Conservation (phyloP, 1,140 invertebrate species). For the Bombus confusus region DNA sequence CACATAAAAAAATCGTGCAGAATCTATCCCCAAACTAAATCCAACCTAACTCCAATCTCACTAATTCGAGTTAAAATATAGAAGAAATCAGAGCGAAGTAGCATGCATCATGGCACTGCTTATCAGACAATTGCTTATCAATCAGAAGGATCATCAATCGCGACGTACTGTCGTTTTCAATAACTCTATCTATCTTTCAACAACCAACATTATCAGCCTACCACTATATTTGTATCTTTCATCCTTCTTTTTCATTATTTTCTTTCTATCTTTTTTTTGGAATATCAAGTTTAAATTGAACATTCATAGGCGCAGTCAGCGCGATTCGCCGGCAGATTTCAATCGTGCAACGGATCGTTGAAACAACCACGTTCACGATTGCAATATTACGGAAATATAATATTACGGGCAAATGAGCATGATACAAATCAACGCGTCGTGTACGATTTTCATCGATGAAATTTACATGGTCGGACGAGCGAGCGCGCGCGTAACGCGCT, state of each 20-base stretch:
- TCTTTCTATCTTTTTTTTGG: background rate
- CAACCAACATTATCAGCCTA: background rate
- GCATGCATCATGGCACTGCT: background rate
- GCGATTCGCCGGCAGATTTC: conserved; percentile 5
- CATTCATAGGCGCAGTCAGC: conserved; percentile 2
- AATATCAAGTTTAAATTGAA: background rate
- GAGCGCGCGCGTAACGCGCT: conserved; percentile 1
- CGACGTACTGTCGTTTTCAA: background rate
- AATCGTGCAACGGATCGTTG: background rate
- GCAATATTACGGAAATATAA: conserved; percentile 42
- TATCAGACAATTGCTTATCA: conserved; percentile 10
- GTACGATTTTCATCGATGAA: conserved; percentile 31
- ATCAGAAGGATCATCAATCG: background rate
- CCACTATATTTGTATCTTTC: background rate
- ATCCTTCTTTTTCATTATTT: no score
- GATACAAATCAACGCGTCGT: conserved; percentile 35
- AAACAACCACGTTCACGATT: background rate
- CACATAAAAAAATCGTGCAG: no score
- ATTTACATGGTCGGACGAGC: conserved; percentile 16
- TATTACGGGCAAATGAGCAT: conserved; percentile 32
- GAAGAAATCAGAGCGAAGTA: background rate
- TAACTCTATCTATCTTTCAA: background rate
- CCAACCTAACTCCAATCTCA: no score
- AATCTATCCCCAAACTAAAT: no score
- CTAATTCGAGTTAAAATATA: no score